These are phyloP conservation scores for Aselliscus stoliczkanus DNA, from an alignment of 2,797 vertebrate species.

Conservation along the genomic window DNA sequence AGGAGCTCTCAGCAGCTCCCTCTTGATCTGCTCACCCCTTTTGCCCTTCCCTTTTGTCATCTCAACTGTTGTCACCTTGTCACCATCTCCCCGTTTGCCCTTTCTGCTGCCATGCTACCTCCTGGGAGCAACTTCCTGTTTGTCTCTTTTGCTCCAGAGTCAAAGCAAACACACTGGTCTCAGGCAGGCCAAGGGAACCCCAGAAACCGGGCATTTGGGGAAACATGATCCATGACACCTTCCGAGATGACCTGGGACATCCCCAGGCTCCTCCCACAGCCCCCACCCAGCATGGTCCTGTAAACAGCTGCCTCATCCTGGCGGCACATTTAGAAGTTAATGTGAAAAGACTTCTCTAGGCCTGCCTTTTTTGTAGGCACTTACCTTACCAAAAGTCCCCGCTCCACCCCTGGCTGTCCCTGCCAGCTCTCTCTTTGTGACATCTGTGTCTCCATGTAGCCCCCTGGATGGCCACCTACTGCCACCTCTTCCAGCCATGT, in stretches of 20 bases:
- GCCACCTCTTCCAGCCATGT: not conserved
- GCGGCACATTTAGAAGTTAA: fast-evolving
- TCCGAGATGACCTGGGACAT: no score
- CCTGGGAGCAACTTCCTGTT: not conserved
- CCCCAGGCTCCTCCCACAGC: fast-evolving
- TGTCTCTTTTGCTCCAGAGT: not conserved
- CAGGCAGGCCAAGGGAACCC: not conserved
- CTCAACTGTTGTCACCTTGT: not conserved
- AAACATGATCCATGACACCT: not conserved
- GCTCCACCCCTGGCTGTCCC: no score
- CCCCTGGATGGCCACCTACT: fast-evolving
- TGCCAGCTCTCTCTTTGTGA: not conserved
- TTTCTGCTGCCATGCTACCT: not conserved
- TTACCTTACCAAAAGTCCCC: fast-evolving
- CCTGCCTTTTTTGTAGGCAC: fast-evolving
- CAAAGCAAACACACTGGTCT: fast-evolving
- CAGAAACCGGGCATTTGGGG: not conserved
- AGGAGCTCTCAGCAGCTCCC: not conserved
- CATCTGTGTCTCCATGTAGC: fast-evolving
- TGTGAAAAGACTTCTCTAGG: fast-evolving
- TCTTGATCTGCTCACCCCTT: not conserved
- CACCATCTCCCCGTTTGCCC: not conserved
- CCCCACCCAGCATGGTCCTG: fast-evolving
- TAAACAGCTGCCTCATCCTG: fast-evolving
- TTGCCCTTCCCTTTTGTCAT: not conserved